These are phyloP conservation scores for Falco concolor DNA, from an alignment of 2,797 vertebrate genomes.

Conservation along the genomic window DNA sequence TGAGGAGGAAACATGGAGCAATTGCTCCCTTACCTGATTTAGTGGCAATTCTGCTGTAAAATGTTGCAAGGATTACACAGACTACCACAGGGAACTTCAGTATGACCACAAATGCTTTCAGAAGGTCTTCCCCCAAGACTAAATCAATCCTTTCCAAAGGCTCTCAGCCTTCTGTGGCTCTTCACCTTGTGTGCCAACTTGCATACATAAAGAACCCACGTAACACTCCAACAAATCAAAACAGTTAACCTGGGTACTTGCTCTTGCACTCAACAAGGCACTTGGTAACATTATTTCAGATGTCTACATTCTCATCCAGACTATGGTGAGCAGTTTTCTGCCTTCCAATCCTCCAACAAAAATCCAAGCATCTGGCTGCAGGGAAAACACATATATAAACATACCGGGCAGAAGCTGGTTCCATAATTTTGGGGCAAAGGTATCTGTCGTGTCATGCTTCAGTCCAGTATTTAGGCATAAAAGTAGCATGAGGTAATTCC, in stretches of 20 bases:
- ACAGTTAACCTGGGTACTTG: fast-evolving
- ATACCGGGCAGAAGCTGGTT: not conserved
- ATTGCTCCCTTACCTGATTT: not conserved
- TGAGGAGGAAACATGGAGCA: not conserved
- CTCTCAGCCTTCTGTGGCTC: not conserved
- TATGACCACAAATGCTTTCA: not conserved
- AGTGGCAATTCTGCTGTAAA: not conserved
- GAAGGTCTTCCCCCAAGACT: not conserved
- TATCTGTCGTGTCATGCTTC: not conserved
- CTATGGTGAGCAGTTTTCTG: not conserved
- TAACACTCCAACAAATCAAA: not conserved
- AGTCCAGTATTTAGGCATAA: not conserved
- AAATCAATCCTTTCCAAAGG: not conserved
- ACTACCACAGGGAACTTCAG: not conserved
- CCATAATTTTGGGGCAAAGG: not conserved
- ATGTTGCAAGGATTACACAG: fast-evolving
- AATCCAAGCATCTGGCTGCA: not conserved
- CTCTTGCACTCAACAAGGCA: not conserved
- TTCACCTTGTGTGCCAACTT: not conserved
- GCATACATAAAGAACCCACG: fast-evolving
- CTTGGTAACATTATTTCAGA: not conserved
- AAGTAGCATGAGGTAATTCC: not conserved
- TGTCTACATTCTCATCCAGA: fast-evolving
- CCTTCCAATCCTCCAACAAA: not conserved
- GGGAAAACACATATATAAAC: not conserved